Evolutionary conservation across 2,888 invertebrate species (phyloP).

Genomic region (Iselma pallidipennis): DNA sequence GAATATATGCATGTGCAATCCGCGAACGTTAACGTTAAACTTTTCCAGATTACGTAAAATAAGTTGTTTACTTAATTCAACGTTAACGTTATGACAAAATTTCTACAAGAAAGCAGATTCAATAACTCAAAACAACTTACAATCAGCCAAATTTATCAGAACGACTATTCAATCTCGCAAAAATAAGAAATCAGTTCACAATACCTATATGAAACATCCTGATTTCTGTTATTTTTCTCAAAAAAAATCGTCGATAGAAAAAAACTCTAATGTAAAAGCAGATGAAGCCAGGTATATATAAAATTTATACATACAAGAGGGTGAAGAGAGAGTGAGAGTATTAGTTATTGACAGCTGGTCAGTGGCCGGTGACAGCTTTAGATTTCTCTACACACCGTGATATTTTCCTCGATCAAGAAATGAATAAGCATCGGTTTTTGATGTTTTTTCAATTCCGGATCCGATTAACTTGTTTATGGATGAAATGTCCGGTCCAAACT

Average conservation of each 20-base stretch:
- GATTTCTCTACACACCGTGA: slow-evolving; percentile 37
- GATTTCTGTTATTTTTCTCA: background rate
- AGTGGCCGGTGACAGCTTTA: slow-evolving; percentile 48
- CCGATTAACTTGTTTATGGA: slow-evolving; percentile 52
- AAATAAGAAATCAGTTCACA: background rate
- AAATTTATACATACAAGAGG: slow-evolving; percentile 7
- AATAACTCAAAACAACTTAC: no score
- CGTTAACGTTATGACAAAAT: no score
- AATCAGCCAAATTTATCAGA: no score
- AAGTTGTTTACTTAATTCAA: no score
- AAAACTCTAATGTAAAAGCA: background rate
- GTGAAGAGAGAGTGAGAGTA: slow-evolving; percentile 13
- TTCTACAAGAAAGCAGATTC: no score
- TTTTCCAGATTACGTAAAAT: no score
- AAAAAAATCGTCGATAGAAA: slow-evolving; percentile 6
- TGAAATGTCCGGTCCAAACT: slow-evolving; percentile 45
- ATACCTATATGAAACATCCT: background rate
- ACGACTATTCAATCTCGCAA: no score
- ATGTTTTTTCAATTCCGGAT: slow-evolving; percentile 52
- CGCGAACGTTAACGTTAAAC: no score
- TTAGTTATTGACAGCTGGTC: slow-evolving; percentile 47
- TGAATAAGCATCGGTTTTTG: slow-evolving; percentile 46
- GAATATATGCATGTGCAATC: no score
- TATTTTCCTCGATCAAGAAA: slow-evolving; percentile 42
- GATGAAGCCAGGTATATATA: background rate